Percentiles rank a stretch among this genome's conserved stretches.
These are phyloP conservation scores for Trichoplusia ni DNA, from an alignment of 1,140 invertebrate species.

Conservation along the genomic window DNA sequence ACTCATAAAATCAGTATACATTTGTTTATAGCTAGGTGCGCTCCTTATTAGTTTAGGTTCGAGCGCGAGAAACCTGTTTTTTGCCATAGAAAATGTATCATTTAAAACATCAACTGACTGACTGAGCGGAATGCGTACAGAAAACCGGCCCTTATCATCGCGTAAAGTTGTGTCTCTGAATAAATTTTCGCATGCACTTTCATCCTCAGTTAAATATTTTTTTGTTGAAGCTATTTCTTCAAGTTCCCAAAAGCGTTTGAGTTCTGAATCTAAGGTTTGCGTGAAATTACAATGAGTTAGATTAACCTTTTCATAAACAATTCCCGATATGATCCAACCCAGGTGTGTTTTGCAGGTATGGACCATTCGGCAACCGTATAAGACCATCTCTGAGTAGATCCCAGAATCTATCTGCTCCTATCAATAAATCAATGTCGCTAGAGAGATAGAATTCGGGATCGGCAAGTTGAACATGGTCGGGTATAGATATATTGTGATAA, in stretches of 20 bases:
- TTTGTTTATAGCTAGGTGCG: conserved; percentile 25
- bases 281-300: neutral
- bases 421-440: conserved; percentile 38
- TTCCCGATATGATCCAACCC: conserved; percentile 39
- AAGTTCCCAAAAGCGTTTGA: neutral
- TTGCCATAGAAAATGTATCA: too few relatives aligned
- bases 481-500: neutral
- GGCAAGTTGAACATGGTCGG: conserved; percentile 10
- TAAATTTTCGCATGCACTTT: neutral
- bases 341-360: conserved; percentile 44
- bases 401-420: conserved; percentile 48
- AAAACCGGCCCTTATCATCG: neutral
- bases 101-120: too few relatives aligned
- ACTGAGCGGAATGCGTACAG: neutral
- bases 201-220: neutral
- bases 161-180: neutral
- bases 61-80: too few relatives aligned
- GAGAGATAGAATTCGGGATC: conserved; percentile 37
- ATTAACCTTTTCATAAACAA: too few relatives aligned
- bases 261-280: neutral
- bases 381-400: conserved; percentile 36
- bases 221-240: neutral
- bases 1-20: conserved; percentile 38
- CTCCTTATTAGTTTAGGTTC: neutral
- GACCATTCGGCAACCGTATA: conserved; percentile 32